Percentiles rank a stretch among this genome's conserved stretches.
Evolutionary conservation across 2,113 vertebrate genomes (phyloP).

Genomic region (Falco punctatus): DNA sequence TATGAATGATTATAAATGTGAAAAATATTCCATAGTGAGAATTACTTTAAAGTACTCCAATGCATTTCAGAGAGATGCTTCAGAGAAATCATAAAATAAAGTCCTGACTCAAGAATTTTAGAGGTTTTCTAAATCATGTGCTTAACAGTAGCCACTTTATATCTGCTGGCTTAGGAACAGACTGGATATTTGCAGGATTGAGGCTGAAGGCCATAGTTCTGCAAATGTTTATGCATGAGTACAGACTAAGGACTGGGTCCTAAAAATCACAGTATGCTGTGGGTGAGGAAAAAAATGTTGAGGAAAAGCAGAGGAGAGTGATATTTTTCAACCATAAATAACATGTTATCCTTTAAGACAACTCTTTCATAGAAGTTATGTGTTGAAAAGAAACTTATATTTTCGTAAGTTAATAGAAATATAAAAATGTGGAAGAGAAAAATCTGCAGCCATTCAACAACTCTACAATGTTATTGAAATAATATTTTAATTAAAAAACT

Average conservation of each 20-base stretch:
- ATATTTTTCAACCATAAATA: constrained; percentile 42
- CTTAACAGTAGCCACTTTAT: constrained; percentile 5
- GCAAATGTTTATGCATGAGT: constrained; percentile 20
- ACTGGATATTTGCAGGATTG: background rate
- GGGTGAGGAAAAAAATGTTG: background rate
- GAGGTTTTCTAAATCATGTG: background rate
- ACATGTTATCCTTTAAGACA: background rate
- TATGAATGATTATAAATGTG: background rate
- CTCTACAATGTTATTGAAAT: background rate
- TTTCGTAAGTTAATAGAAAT: background rate
- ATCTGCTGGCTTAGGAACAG: background rate
- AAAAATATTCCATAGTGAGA: background rate
- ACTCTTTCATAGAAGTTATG: background rate
- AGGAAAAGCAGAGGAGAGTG: background rate
- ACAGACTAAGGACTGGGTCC: background rate
- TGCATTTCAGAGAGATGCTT: background rate
- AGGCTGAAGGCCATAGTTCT: constrained; percentile 12
- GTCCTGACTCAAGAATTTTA: background rate
- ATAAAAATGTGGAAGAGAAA: background rate
- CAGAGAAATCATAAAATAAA: background rate
- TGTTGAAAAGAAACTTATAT: constrained; percentile 8
- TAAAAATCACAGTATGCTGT: constrained; percentile 16
- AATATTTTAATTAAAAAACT: background rate
- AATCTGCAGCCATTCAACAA: background rate
- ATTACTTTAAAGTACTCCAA: background rate